Conservation (phyloP, 2,797 vertebrate species). For the Antennarius maculatus region DNA sequence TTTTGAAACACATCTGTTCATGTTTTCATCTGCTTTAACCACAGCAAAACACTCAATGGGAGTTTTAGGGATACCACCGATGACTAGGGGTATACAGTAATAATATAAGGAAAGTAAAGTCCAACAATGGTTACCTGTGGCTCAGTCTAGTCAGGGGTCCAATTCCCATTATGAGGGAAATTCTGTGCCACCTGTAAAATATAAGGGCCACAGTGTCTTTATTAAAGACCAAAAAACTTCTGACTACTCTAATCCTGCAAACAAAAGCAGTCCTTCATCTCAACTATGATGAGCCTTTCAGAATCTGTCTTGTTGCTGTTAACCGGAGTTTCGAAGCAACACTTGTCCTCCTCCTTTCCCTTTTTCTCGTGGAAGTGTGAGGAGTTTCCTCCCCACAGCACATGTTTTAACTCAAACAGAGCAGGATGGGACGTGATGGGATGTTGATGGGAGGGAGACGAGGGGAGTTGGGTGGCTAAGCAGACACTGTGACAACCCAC, state of each 20-base stretch:
- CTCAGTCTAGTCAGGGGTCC: neutral
- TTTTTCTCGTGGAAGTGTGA: constrained; percentile 68
- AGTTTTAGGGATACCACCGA: too few relatives aligned
- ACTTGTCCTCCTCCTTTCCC: constrained; percentile 41
- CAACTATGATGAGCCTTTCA: constrained; percentile 16
- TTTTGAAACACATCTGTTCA: too few relatives aligned
- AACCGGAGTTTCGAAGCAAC: constrained; percentile 59
- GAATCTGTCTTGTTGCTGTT: constrained; percentile 33
- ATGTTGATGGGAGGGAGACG: constrained; percentile 50
- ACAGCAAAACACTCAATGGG: neutral
- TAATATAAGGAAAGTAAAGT: too few relatives aligned
- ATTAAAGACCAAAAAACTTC: neutral
- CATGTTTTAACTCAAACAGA: neutral
- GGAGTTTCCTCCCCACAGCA: constrained; percentile 59
- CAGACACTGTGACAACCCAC: constrained; percentile 81
- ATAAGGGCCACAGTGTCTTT: neutral
- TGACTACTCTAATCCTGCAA: neutral
- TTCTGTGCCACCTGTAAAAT: too few relatives aligned
- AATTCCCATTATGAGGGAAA: too few relatives aligned
- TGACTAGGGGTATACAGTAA: neutral
- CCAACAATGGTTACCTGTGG: too few relatives aligned
- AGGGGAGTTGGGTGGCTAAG: constrained; percentile 69
- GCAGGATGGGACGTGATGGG: constrained; percentile 58
- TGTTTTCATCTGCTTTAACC: neutral
- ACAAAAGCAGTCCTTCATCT: constrained; percentile 4